Conservation (phyloP, 2,888 invertebrate species). For the Aphodius sticticus region DNA sequence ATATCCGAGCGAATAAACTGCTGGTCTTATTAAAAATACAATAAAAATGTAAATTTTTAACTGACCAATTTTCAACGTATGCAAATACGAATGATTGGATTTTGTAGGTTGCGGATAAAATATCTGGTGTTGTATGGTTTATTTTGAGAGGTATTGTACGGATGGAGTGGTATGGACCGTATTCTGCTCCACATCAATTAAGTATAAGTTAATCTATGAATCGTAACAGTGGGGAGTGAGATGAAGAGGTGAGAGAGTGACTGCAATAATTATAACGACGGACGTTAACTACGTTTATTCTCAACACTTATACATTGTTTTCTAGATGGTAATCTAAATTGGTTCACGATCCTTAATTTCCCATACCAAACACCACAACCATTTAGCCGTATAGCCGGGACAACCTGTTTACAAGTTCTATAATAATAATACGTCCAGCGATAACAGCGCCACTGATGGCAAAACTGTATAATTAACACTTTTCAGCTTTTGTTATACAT, state of each 20-base stretch:
- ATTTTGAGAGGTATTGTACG: not conserved
- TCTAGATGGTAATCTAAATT: constrained; percentile 39
- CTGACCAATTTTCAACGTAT: constrained; percentile 11
- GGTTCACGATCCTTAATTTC: constrained; percentile 41
- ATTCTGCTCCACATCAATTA: not conserved
- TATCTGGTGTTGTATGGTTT: not conserved
- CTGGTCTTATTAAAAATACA: constrained; percentile 16
- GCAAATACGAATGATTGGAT: not conserved
- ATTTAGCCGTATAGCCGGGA: constrained; percentile 32
- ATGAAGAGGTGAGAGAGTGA: constrained; percentile 22
- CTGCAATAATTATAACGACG: constrained; percentile 21
- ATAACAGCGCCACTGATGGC: constrained; percentile 14
- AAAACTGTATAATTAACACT: constrained; percentile 16
- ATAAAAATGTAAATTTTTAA: constrained; percentile 27
- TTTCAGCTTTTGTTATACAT: constrained; percentile 23
- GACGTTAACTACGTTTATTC: constrained; percentile 24
- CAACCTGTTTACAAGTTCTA: constrained; percentile 35
- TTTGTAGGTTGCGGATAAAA: not conserved
- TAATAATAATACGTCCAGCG: constrained; percentile 13
- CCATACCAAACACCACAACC: constrained; percentile 36
- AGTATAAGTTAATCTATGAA: not conserved
- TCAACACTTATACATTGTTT: constrained; percentile 44
- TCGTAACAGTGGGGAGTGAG: not conserved
- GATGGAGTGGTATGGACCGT: not conserved
- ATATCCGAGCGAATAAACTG: not conserved